Evolutionary conservation across 64 coral and sea anemone genomes (phyloP).

Genomic region (Cladopsammia gracilis): DNA sequence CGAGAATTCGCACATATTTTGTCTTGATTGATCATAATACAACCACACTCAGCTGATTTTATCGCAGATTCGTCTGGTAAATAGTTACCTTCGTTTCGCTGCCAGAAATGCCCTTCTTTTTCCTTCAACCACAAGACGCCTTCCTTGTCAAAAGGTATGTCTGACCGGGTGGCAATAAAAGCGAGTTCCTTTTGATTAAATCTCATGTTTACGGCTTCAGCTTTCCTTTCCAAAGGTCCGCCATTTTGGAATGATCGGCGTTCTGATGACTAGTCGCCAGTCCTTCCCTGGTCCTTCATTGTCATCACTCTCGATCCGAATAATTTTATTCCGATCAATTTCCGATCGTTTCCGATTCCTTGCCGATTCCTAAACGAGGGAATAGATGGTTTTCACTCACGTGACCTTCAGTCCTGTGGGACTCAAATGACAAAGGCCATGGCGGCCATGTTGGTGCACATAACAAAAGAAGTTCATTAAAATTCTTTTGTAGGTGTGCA

Average conservation of each 20-base stretch:
- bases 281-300: too few species aligned
- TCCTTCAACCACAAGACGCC: slow-evolving; percentile 89
- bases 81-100: slow-evolving; percentile 88
- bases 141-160: slow-evolving; percentile 93
- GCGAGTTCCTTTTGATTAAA: slow-evolving; percentile 98
- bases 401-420: too few species aligned
- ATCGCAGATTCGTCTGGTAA: neutral
- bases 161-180: slow-evolving; percentile 83
- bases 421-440: too few species aligned
- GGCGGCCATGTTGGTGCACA: too few species aligned
- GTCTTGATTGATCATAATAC: neutral
- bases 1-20: neutral
- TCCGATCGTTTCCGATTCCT: too few species aligned
- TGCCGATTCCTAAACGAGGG: too few species aligned
- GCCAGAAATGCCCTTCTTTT: slow-evolving; percentile 95
- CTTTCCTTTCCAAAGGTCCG: neutral
- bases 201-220: slow-evolving; percentile 74
- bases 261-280: neutral
- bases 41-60: neutral
- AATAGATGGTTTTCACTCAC: too few species aligned
- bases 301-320: too few species aligned
- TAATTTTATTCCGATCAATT: too few species aligned
- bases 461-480: too few species aligned
- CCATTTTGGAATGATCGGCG: slow-evolving; percentile 33
- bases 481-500: too few species aligned